A percentile compares a stretch with the other conserved stretches of the same genome.
phyloP scores from a whole-genome alignment of 2,888 invertebrate species.

The Siphlonurus alternatus region DNA sequence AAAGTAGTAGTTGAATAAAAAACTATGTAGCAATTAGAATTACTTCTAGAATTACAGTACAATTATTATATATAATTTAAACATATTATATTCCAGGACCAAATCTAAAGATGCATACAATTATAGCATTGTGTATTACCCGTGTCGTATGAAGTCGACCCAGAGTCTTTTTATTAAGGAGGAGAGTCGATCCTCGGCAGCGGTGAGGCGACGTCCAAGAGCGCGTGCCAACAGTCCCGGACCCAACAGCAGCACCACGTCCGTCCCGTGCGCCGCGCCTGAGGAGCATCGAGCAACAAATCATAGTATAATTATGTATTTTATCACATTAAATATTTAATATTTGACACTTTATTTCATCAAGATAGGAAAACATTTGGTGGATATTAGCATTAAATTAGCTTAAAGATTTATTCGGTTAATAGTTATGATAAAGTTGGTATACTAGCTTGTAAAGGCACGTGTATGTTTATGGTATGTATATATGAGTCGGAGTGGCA shows the following conservation, averaged over 20 bases:
- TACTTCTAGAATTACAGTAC: background rate
- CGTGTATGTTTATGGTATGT: too few species aligned
- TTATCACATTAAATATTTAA: constrained; percentile 3
- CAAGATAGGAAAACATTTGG: too few species aligned
- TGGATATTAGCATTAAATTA: too few species aligned
- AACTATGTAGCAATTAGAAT: background rate
- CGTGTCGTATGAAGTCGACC: constrained; percentile 30
- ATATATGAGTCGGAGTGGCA: too few species aligned
- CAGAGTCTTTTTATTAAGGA: constrained; percentile 32
- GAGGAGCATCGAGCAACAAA: constrained; percentile 12
- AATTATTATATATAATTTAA: too few species aligned
- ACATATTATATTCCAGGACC: too few species aligned
- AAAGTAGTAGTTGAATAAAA: background rate
- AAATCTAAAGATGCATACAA: too few species aligned
- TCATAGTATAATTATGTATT: background rate
- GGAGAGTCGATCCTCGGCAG: constrained; percentile 39
- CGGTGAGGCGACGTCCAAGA: constrained; percentile 40
- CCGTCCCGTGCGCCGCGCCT: constrained; percentile 50
- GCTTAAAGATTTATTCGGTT: too few species aligned
- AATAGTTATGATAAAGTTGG: too few species aligned
- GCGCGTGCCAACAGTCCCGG: constrained; percentile 47
- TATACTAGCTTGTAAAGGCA: too few species aligned
- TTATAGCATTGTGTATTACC: too few species aligned
- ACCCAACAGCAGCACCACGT: constrained; percentile 39
- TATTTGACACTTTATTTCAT: background rate